Base-by-base conservation (phyloP, 92 coral and sea anemone genomes). In the Anthopleura xanthogrammica region DNA sequence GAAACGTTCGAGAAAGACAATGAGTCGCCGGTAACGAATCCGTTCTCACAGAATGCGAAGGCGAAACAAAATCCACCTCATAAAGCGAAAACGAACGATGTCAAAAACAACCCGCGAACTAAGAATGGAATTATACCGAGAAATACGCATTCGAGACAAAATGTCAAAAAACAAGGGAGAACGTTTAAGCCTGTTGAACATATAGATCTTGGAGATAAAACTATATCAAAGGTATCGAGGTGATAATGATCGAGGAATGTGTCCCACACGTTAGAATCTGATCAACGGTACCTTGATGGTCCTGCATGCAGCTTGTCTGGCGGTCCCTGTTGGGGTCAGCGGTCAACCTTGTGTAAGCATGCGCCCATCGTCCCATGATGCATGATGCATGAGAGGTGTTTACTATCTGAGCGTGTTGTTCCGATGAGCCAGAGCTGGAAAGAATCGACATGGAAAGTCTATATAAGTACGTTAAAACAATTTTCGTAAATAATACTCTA, bases 121-220 rank as follows among this genome's bases (percentile, higher is more conserved):
- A 58, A 62, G n/a, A 86, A 86, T 75, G 89, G 89, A 0, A 68
- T 86, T 41, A 22, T 85, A 24, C 39, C 73, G 41, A 79, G 29
- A 85, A 78, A 68, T 76, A 20, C 77, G 70, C 11, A 23, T n/a
- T 20, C 70, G 3, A 81, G 12, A 81, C 84, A 78, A 16, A 43
- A 4, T 22, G 40, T 70, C n/a, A 50, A 16, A 5, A 81, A 70
- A 62, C 70, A 62, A 5, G 68, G 84, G 48, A n/a, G 77, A 70
- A 68, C 66, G 52, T 40, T 79, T 42, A 79, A 79, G 16, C 72
- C 88, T 12, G 79, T 78, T 24, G 88, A 85, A 77, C 83, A 85
- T 36, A 79, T 85, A 29, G 88, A 85, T 50, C 75, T 85, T 29
- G 88, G 88, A 17, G 88, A 85, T 54, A 85, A 72, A 79, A 62